A percentile compares a stretch with the other conserved stretches of the same genome.
Conservation (phyloP, 1,140 invertebrate species). For the Macrobrachium rosenbergii region DNA sequence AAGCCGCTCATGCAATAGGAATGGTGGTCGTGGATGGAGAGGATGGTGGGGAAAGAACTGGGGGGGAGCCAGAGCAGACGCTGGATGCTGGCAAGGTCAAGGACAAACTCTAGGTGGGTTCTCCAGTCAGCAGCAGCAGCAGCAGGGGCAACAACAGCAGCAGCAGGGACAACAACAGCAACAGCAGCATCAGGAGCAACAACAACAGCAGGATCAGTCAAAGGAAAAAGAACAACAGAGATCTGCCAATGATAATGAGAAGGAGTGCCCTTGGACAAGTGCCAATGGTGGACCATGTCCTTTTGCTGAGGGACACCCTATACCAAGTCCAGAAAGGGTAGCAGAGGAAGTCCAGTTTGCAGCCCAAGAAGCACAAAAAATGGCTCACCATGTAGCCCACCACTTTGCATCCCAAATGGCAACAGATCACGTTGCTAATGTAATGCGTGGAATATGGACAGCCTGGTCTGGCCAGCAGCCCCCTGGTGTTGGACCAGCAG, state of each 20-base stretch:
- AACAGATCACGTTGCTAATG: conserved; percentile 53
- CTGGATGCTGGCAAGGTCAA: conserved; percentile 24
- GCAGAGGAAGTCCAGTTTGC: conserved; percentile 44
- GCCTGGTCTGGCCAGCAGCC: conserved; percentile 54
- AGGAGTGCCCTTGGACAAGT: conserved; percentile 27
- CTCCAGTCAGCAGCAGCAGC: conserved; percentile 1
- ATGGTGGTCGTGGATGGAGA: conserved; percentile 25
- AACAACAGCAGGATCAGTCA: neutral
- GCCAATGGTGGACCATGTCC: conserved; percentile 3
- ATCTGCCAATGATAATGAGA: neutral
- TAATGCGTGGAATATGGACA: conserved; percentile 58
- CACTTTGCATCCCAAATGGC: conserved; percentile 53
- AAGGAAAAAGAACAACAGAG: neutral
- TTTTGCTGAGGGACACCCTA: conserved; percentile 4
- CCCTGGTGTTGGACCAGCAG: neutral
- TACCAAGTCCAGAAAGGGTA: conserved; percentile 38
- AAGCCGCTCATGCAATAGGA: neutral
- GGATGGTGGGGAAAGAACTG: conserved; percentile 35
- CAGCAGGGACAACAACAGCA: conserved; percentile 13
- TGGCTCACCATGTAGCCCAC: conserved; percentile 45
- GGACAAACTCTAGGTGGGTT: conserved; percentile 10
- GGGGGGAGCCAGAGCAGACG: neutral
- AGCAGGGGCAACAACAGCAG: conserved; percentile 31
- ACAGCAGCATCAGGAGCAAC: conserved; percentile 12
- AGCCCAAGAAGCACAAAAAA: conserved; percentile 39